Conservation (phyloP, 2,888 invertebrate species). For the Hirudinaria manillensis region DNA sequence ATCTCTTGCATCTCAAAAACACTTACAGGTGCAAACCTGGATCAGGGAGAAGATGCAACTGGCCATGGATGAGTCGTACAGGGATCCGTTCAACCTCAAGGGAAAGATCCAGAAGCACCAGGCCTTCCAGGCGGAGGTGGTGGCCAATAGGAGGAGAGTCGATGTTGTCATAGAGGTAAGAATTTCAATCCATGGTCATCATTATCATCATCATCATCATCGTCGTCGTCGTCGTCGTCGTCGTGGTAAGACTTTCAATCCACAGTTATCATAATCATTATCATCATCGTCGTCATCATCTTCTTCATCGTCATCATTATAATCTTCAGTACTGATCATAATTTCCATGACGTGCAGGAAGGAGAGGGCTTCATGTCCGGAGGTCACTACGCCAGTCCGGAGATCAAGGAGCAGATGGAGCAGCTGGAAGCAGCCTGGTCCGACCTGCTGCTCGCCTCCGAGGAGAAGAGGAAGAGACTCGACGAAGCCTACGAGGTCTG, state of each 20-base stretch:
- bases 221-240: not conserved
- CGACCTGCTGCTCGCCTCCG: slow-evolving; percentile 73
- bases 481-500: slow-evolving; percentile 76
- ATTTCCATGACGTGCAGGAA: slow-evolving; percentile 43
- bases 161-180: slow-evolving; percentile 63
- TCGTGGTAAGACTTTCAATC: no score
- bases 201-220: not conserved
- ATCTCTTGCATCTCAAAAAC: not conserved
- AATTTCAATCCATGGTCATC: not conserved
- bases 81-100: slow-evolving; percentile 92
- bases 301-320: not conserved
- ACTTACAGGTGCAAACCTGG: slow-evolving; percentile 64
- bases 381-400: slow-evolving; percentile 80
- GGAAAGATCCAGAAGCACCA: slow-evolving; percentile 91
- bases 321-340: not conserved
- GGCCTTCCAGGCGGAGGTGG: slow-evolving; percentile 88
- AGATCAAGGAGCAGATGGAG: slow-evolving; percentile 75
- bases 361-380: slow-evolving; percentile 60
- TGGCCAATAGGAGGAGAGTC: slow-evolving; percentile 79
- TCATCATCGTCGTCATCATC: not conserved
- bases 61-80: slow-evolving; percentile 84
- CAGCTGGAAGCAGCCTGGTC: slow-evolving; percentile 82
- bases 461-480: slow-evolving; percentile 74
- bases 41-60: slow-evolving; percentile 85
- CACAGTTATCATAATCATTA: not conserved